A percentile compares a stretch with the other conserved stretches of the same genome.
Evolutionary conservation across 2,113 vertebrate genomes (phyloP).

Genomic region (Martes martes): DNA sequence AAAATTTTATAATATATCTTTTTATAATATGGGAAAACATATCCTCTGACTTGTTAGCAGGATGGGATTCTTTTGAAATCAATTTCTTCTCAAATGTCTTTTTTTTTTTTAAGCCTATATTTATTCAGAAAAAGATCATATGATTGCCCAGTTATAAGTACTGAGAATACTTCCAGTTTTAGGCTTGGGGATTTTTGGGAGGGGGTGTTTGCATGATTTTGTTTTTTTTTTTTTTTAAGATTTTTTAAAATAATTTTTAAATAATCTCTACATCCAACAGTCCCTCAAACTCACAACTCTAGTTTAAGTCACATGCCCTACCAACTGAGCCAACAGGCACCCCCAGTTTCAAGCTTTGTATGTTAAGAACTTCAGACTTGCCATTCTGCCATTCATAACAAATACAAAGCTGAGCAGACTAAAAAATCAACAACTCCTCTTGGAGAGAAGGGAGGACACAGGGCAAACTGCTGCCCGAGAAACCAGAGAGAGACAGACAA

Average conservation of each 20-base stretch:
- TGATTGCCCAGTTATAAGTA: neutral
- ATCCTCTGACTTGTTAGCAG: neutral
- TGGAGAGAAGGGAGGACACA: neutral
- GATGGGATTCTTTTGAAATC: neutral
- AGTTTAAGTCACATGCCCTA: neutral
- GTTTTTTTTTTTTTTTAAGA: neutral
- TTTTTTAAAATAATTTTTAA: neutral
- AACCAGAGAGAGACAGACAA: neutral
- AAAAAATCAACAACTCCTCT: neutral
- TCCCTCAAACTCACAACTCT: neutral
- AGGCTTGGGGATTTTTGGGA: neutral
- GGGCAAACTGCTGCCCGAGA: neutral
- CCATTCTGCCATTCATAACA: neutral
- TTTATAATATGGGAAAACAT: neutral
- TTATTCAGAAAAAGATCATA: neutral
- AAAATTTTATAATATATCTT: neutral
- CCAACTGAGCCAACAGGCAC: neutral
- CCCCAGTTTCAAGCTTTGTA: neutral
- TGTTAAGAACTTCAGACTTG: neutral
- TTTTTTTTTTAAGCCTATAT: neutral
- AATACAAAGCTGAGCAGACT: neutral
- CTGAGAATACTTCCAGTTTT: neutral
- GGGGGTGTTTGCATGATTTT: neutral
- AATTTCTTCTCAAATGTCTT: neutral
- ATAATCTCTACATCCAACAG: neutral